These are phyloP conservation scores for Sesia apiformis DNA, from an alignment of 2,888 invertebrate species.

Conservation along the genomic window DNA sequence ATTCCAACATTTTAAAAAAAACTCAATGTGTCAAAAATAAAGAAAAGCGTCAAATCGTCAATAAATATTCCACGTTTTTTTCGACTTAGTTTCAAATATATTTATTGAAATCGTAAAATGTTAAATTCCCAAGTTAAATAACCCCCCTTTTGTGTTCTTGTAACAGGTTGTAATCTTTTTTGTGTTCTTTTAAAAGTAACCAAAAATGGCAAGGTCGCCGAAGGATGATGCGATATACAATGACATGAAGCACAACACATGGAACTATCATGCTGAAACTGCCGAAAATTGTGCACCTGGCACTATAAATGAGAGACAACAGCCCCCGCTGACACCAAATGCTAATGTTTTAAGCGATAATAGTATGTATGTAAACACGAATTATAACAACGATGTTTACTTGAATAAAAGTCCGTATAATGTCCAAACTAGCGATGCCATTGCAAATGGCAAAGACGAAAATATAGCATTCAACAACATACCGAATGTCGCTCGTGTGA, in stretches of 20 bases:
- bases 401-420: slow-evolving; percentile 50
- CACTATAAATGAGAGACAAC: slow-evolving; percentile 43
- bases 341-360: slow-evolving; percentile 41
- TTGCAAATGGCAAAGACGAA: slow-evolving; percentile 44
- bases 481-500: slow-evolving; percentile 36
- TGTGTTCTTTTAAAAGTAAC: slow-evolving; percentile 31
- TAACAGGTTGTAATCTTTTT: slow-evolving; percentile 13
- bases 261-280: slow-evolving; percentile 60
- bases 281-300: slow-evolving; percentile 52
- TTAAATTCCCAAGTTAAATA: slow-evolving; percentile 44
- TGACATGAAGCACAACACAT: slow-evolving; percentile 59
- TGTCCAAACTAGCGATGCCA: slow-evolving; percentile 39
- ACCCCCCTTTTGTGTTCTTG: slow-evolving; percentile 17
- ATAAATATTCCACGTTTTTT: slow-evolving; percentile 52
- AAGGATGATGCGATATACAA: slow-evolving; percentile 65
- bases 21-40: not conserved
- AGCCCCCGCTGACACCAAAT: slow-evolving; percentile 36
- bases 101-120: slow-evolving; percentile 38
- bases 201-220: slow-evolving; percentile 71
- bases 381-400: slow-evolving; percentile 52
- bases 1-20: too few relatives aligned
- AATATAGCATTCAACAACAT: slow-evolving; percentile 40
- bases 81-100: slow-evolving; percentile 27
- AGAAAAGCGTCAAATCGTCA: slow-evolving; percentile 51
- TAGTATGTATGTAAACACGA: slow-evolving; percentile 45